Base-by-base conservation (phyloP, 2,113 vertebrate genomes). In the Dicrurus megarhynchus region DNA sequence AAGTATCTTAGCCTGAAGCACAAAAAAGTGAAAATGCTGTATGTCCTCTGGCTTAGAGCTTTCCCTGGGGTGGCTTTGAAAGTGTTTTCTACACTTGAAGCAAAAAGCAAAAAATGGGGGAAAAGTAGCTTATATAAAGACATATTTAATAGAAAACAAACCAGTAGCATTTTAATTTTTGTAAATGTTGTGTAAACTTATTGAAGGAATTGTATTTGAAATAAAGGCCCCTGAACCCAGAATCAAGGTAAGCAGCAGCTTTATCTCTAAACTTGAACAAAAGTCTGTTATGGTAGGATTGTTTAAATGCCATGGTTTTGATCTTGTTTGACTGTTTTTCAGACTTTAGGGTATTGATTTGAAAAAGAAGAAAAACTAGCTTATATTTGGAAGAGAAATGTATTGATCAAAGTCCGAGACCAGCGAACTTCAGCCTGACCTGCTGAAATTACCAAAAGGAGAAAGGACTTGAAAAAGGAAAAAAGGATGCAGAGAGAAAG, bases 1-100 rank as follows among this genome's bases (percentile, higher is more conserved):
- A 97, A 94, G 53, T 84, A 73, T 71, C 73, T 94, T 88, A 89
- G 92, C 87, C 89, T 92, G 89, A 90, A 96, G 96, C 94, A 82
- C 0, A 6, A 91, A 94, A 94, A 97, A 92, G 77, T 95, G 86
- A 78, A 87, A 97, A 97, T 95, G 39, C 28, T 91, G 24, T 96
- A 75, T 90, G 57, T 85, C 85, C 69, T 95, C 63, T 94, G 93
- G 87, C 67, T 88, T 52, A 44, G 41, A n/a, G 23, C 46, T 84
- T 87, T 93, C 84, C 80, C 83, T 83, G 44, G 65, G 59, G 70
- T 90, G 65, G 81, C 77, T 96, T 56, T 75, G 55, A 93, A 94
- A 83, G 63, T 39, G 20, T 93, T 97, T 94, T 83, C 77, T 84
- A 37, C 15, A 52, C 11, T 96, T 39, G 39, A 59, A 56, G 55